These are phyloP conservation scores for Catagonus wagneri DNA, from an alignment of 2,113 vertebrate genomes.

Conservation along the genomic window DNA sequence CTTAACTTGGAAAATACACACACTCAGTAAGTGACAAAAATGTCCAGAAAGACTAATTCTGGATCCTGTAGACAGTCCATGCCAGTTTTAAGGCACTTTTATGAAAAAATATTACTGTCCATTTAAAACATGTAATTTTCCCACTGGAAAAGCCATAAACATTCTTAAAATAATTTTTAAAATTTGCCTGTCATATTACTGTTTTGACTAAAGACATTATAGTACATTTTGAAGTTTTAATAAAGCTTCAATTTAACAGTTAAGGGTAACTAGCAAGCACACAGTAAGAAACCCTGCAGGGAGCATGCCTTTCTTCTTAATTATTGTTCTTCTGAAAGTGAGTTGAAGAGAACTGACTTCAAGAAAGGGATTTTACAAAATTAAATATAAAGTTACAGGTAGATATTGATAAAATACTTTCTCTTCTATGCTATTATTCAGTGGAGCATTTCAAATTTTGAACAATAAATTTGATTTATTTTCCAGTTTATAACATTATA, in stretches of 20 bases:
- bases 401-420: background rate
- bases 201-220: slow-evolving; percentile 66
- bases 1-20: background rate
- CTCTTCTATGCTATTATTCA: background rate
- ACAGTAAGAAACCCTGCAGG: slow-evolving; percentile 63
- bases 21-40: background rate
- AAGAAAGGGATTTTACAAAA: background rate
- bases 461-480: background rate
- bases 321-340: slow-evolving; percentile 60
- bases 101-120: background rate
- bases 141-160: slow-evolving; percentile 41
- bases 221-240: slow-evolving; percentile 64
- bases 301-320: slow-evolving; percentile 23
- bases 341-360: slow-evolving; percentile 27
- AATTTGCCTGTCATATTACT: slow-evolving; percentile 59
- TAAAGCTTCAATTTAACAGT: slow-evolving; percentile 76
- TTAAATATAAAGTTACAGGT: background rate
- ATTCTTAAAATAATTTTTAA: slow-evolving; percentile 7
- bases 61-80: background rate
- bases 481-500: background rate
- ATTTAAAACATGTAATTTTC: slow-evolving; percentile 46
- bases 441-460: background rate
- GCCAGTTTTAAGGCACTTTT: background rate
- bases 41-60: background rate
- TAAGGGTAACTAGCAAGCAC: slow-evolving; percentile 21